Evolutionary conservation across 2,113 vertebrate species (phyloP).

Genomic region (Cheilinus undulatus): DNA sequence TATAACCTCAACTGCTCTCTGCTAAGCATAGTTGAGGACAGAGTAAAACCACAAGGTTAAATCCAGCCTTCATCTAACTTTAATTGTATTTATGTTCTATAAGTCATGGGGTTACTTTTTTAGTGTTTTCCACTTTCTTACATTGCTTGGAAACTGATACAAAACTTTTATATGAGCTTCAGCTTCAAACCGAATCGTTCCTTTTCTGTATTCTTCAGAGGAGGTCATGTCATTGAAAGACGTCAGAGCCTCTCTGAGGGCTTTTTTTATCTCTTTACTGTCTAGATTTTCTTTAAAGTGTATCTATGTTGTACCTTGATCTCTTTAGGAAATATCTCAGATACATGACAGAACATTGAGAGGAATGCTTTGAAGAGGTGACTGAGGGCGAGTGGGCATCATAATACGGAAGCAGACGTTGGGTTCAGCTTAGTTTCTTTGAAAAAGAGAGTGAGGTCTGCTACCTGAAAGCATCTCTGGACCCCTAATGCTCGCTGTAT

Average conservation of each 20-base stretch:
- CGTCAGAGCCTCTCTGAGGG: neutral
- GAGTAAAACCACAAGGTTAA: neutral
- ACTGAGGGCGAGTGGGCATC: constrained; percentile 10
- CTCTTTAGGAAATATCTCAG: neutral
- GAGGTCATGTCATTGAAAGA: constrained; percentile 5
- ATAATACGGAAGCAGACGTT: constrained; percentile 3
- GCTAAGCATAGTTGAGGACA: neutral
- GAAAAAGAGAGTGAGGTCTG: neutral
- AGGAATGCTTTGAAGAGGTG: neutral
- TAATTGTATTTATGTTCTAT: neutral
- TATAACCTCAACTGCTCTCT: constrained; percentile 2
- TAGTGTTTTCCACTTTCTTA: too few species aligned
- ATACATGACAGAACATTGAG: neutral
- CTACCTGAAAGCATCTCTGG: neutral
- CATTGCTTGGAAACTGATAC: neutral
- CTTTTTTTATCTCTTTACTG: constrained; percentile 1
- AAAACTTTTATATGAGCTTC: neutral
- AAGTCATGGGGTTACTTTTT: neutral
- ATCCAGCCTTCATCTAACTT: constrained; percentile 4
- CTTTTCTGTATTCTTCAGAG: constrained; percentile 2
- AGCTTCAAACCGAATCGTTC: neutral
- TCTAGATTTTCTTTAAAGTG: constrained; percentile 8
- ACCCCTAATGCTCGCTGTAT: neutral
- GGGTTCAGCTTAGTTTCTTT: constrained; percentile 6
- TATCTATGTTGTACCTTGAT: constrained; percentile 10